Evolutionary conservation across 2,888 invertebrate genomes (phyloP), one percentile per base, ranked within the genome.

Genomic region (Torymus aiolomorphi): DNA sequence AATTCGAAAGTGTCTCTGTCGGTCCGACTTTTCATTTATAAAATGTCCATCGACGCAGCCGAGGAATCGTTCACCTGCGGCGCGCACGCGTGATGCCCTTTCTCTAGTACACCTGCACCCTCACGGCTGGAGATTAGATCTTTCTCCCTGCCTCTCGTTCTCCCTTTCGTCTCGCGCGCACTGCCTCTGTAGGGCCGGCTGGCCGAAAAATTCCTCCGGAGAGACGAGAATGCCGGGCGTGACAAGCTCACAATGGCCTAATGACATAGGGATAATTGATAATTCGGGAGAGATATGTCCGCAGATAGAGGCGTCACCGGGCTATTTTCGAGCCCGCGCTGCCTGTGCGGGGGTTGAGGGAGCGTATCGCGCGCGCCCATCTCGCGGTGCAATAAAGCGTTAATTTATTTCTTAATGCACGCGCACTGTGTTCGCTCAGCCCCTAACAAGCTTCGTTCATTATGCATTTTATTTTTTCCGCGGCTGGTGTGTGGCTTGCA

Each of bases 41-140:
- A 75, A 71, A 67, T 49, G 67, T 66, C 73, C n/a, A 67, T 65
- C 59, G 57, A 42, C 11, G 16, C 10, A 59, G 51, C 52, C 20
- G 57, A 16, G 10, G 54, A 75, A 65, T 71, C 69, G 62, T 49
- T 78, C 78, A 74, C 78, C 74, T 78, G 73, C 74, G 57, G 73
- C 20, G 54, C 12, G 59, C 62, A 54, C 51, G 10, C 16, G 54
- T 4, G 13, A 66, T 61, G 54, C 20, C 42, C 51, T 31, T 14
- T 11, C n/a, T 24, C 52, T 14, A 11, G 66, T 72, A 31, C 76
- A 70, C 67, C 62, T 76, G 61, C 80, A 70, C 62, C 73, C 20
- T 16, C 74, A 57, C 74, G 65, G 18, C 59, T 59, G 42, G 42
- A 69, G 76, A 80, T 80, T 76, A 73, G 73, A 80, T 76, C 73